Evolutionary conservation across 1,140 invertebrate species (phyloP).

Genomic region (Sitobion miscanthi): DNA sequence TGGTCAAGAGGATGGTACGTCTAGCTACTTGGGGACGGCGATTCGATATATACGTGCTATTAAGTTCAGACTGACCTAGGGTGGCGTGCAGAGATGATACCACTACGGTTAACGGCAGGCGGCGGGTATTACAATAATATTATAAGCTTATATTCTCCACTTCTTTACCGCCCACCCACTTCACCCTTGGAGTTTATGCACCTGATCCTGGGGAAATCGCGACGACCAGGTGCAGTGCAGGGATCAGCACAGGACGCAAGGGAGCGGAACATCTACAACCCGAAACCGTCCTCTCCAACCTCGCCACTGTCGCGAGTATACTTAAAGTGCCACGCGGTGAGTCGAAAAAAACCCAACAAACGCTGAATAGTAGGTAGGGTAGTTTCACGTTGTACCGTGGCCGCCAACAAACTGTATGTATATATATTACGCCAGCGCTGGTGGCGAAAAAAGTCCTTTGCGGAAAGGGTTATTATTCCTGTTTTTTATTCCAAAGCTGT

Average conservation of each 20-base stretch:
- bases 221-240: not conserved
- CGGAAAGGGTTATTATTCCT: not conserved
- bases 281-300: not conserved
- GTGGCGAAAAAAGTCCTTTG: not conserved
- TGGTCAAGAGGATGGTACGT: not conserved
- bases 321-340: not conserved
- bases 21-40: not conserved
- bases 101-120: not conserved
- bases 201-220: not conserved
- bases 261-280: not conserved
- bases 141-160: constrained; percentile 10
- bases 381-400: not conserved
- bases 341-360: not conserved
- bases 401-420: not conserved
- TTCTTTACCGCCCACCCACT: not conserved
- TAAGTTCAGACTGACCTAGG: not conserved
- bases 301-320: not conserved
- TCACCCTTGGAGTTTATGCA: not conserved
- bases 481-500: not conserved
- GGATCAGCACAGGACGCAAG: not conserved
- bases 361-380: not conserved
- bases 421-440: not conserved
- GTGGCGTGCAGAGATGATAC: not conserved
- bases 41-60: not conserved
- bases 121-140: not conserved